phyloP scores from a whole-genome alignment of 2,888 invertebrate genomes.

The Chrysolina oricalcia region DNA sequence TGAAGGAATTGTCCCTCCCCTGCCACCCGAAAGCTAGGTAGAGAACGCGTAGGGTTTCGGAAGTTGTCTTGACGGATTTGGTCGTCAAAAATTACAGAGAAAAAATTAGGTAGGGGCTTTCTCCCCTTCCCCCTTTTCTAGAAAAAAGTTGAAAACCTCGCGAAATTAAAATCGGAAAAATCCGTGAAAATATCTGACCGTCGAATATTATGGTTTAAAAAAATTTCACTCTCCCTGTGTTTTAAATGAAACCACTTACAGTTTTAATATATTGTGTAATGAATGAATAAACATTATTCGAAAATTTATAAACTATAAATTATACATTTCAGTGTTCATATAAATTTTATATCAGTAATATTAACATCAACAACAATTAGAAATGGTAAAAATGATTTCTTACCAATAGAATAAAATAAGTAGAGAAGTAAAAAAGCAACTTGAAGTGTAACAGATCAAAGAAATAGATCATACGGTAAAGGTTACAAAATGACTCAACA shows the following conservation, averaged over 20 bases:
- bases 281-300: conserved; percentile 47
- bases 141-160: too few relatives aligned
- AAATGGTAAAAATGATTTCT: conserved; percentile 46
- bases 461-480: conserved; percentile 47
- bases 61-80: too few relatives aligned
- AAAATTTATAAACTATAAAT: conserved; percentile 59
- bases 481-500: conserved; percentile 30
- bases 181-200: too few relatives aligned
- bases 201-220: too few relatives aligned
- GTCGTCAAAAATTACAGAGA: too few relatives aligned
- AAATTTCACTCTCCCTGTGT: too few relatives aligned
- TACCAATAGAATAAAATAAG: conserved; percentile 27
- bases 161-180: too few relatives aligned
- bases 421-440: conserved; percentile 40
- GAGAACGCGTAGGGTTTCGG: too few relatives aligned
- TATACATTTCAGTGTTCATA: conserved; percentile 56
- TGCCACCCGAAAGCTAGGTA: too few relatives aligned
- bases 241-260: conserved; percentile 23
- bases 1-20: too few relatives aligned
- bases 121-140: too few relatives aligned
- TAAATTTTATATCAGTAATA: conserved; percentile 44
- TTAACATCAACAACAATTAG: conserved; percentile 49
- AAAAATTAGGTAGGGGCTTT: too few relatives aligned
- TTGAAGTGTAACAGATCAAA: conserved; percentile 44
- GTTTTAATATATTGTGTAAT: conserved; percentile 39